Percentiles rank a stretch among this genome's conserved stretches.
Evolutionary conservation across 2,797 vertebrate species (phyloP).

Genomic region (Falco concolor): DNA sequence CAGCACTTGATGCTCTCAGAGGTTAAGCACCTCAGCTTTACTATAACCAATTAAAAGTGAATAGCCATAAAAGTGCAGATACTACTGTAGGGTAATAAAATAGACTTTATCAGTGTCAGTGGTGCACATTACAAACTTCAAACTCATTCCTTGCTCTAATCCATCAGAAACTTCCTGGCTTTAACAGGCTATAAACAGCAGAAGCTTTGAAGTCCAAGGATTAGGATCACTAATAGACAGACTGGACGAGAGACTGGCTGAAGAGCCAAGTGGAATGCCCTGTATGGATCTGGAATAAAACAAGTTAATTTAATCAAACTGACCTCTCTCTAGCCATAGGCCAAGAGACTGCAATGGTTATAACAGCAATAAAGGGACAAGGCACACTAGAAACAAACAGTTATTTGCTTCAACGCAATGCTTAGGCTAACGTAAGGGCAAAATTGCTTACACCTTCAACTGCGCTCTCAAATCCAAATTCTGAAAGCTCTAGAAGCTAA

Average conservation of each 20-base stretch:
- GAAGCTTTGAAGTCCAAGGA: slow-evolving; percentile 78
- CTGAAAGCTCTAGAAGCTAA: not conserved
- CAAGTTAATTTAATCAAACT: slow-evolving; percentile 69
- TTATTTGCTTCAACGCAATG: not conserved
- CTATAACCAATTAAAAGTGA: slow-evolving; percentile 70
- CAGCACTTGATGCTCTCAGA: slow-evolving; percentile 1
- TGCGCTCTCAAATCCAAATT: not conserved
- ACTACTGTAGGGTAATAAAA: slow-evolving; percentile 76
- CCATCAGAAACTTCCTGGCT: slow-evolving; percentile 83
- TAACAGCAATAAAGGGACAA: slow-evolving; percentile 23
- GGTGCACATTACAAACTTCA: slow-evolving; percentile 79
- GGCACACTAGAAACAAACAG: slow-evolving; percentile 7
- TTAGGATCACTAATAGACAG: slow-evolving; percentile 74
- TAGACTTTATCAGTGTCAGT: slow-evolving; percentile 77
- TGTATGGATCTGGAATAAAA: slow-evolving; percentile 69
- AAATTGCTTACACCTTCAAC: not conserved
- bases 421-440: not conserved
- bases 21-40: slow-evolving; percentile 35
- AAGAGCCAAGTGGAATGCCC: slow-evolving; percentile 69
- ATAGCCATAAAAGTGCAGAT: slow-evolving; percentile 75
- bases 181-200: slow-evolving; percentile 84
- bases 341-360: slow-evolving; percentile 49
- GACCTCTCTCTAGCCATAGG: slow-evolving; percentile 35
- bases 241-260: slow-evolving; percentile 65
- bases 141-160: slow-evolving; percentile 81